phyloP scores from a whole-genome alignment of 2,797 vertebrate genomes.

The Botia kubotai region DNA sequence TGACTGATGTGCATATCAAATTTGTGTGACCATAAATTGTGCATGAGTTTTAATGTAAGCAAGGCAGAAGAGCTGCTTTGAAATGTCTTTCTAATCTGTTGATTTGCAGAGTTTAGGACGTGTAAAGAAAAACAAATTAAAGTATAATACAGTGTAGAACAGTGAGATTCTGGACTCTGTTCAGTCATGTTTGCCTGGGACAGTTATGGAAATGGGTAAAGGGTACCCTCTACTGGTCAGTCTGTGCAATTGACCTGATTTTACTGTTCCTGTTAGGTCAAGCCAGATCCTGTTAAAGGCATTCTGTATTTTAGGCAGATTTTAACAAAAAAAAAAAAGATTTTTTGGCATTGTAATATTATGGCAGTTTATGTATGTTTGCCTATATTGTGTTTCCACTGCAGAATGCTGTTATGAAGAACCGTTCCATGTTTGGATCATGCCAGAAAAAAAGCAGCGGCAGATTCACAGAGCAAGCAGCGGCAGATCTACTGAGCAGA shows the following conservation, averaged over 20 bases:
- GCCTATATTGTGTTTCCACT: conserved; percentile 39
- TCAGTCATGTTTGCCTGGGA: not conserved
- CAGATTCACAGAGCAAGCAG: conserved; percentile 29
- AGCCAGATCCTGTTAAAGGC: not conserved
- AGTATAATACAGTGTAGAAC: too few species aligned
- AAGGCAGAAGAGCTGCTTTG: too few species aligned
- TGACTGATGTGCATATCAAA: too few species aligned
- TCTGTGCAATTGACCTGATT: not conserved
- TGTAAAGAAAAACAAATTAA: too few species aligned
- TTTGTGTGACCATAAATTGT: too few species aligned
- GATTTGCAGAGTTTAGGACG: too few species aligned
- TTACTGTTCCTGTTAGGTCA: not conserved
- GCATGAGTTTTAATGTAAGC: too few species aligned
- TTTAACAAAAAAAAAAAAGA: too few species aligned
- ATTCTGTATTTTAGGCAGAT: not conserved
- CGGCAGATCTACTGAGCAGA: conserved; percentile 59
- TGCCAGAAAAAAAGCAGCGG: conserved; percentile 78
- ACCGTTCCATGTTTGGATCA: conserved; percentile 96
- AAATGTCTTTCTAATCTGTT: too few species aligned
- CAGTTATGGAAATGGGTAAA: conserved; percentile 31
- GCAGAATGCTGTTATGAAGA: conserved; percentile 98
- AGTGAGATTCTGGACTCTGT: not conserved
- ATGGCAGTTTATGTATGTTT: not conserved
- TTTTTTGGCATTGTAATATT: not conserved
- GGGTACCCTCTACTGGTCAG: conserved; percentile 24